Percentiles rank a stretch among this genome's conserved stretches.
Evolutionary conservation across 2,113 vertebrate species (phyloP).

Genomic region (Phoxinus phoxinus): DNA sequence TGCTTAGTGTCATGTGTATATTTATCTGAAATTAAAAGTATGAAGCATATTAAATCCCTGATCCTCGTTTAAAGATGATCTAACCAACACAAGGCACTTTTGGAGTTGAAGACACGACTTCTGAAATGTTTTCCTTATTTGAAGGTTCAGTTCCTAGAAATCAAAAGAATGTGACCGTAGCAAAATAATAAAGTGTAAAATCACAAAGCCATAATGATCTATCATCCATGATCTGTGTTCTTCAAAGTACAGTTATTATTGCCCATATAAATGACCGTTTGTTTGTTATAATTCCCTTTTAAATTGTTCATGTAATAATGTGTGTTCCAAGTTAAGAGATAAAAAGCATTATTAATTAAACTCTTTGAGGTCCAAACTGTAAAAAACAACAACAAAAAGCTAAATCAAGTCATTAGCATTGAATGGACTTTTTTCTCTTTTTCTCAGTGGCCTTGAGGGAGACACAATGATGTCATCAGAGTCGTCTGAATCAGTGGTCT

Average conservation of each 20-base stretch:
- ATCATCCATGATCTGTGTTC: neutral
- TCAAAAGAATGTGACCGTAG: neutral
- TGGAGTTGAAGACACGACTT: constrained; percentile 6
- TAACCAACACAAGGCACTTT: constrained; percentile 15
- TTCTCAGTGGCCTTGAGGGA: constrained; percentile 72
- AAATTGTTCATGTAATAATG: neutral
- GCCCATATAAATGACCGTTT: neutral
- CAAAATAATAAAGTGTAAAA: neutral
- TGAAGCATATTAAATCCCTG: neutral
- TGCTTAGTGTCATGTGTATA: neutral
- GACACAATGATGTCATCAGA: constrained; percentile 84
- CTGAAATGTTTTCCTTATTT: neutral
- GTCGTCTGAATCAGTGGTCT: constrained; percentile 79
- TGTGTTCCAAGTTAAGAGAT: neutral
- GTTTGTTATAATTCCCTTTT: neutral
- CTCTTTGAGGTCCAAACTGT: neutral
- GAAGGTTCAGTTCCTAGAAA: neutral
- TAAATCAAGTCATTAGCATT: constrained; percentile 6
- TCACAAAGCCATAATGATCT: neutral
- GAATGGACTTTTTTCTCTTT: constrained; percentile 59
- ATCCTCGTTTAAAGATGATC: neutral
- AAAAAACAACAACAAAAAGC: neutral
- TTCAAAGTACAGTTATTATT: neutral
- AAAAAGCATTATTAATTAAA: neutral
- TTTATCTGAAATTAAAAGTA: neutral